These are phyloP conservation scores for Nomada goodeniana DNA, from an alignment of 2,888 invertebrate species.

Conservation along the genomic window DNA sequence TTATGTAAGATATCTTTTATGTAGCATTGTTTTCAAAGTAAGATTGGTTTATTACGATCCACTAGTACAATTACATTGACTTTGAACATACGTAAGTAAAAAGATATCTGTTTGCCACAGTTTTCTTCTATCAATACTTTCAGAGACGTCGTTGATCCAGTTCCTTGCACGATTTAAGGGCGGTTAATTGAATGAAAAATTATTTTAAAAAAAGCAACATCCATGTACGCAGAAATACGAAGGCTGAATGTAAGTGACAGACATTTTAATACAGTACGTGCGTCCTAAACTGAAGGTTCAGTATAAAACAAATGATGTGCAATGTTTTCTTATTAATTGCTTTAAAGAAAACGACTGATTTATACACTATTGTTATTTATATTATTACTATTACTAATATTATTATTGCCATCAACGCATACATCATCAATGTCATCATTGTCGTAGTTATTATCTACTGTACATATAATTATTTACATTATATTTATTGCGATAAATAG, in stretches of 20 bases:
- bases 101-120: not conserved
- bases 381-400: conserved; percentile 7
- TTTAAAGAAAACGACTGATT: conserved; percentile 42
- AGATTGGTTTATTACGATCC: conserved; percentile 5
- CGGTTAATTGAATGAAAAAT: conserved; percentile 2
- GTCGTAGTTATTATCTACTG: not conserved
- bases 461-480: conserved; percentile 19
- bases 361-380: conserved; percentile 26
- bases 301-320: conserved; percentile 9
- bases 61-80: conserved; percentile 10
- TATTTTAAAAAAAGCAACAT: conserved; percentile 6
- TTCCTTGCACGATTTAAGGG: conserved; percentile 17
- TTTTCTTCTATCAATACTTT: conserved; percentile 43
- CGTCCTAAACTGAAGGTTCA: conserved; percentile 15
- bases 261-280: conserved; percentile 13
- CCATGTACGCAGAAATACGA: conserved; percentile 3
- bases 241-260: conserved; percentile 16
- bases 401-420: not conserved
- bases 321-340: conserved; percentile 30
- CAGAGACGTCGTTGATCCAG: conserved; percentile 40
- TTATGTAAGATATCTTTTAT: conserved; percentile 26
- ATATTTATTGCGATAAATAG: conserved; percentile 31
- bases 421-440: conserved; percentile 5
- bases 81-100: not conserved
- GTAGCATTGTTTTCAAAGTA: conserved; percentile 23